Conservation (phyloP, 1,140 invertebrate genomes). For the Drosophila nigrodunni region DNA sequence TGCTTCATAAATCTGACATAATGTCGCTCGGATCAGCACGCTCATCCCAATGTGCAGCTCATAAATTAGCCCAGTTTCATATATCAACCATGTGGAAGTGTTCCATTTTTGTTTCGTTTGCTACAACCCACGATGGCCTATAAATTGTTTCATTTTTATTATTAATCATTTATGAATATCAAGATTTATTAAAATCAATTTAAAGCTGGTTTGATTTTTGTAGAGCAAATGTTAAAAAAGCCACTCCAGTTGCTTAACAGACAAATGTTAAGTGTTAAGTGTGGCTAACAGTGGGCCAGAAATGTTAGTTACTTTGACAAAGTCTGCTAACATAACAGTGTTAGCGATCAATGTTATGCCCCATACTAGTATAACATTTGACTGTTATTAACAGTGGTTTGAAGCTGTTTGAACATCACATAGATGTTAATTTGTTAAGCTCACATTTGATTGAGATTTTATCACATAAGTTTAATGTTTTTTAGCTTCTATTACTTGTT, state of each 20-base stretch:
- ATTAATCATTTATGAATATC: neutral
- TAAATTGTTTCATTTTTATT: slow-evolving; percentile 1
- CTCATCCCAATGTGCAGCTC: slow-evolving; percentile 43
- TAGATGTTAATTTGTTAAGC: neutral
- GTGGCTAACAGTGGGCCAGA: no score
- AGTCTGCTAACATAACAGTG: neutral
- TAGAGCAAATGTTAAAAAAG: neutral
- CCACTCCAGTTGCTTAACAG: neutral
- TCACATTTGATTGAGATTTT: neutral
- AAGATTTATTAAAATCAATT: slow-evolving; percentile 1
- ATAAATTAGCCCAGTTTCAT: slow-evolving; percentile 60
- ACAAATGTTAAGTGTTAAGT: neutral
- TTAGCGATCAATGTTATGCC: neutral
- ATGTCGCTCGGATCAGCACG: slow-evolving; percentile 58
- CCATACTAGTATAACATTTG: neutral
- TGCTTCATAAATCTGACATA: slow-evolving; percentile 69
- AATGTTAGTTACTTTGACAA: neutral
- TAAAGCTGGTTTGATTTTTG: neutral
- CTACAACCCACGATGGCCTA: slow-evolving; percentile 16
- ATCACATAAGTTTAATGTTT: neutral
- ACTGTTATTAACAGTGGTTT: neutral
- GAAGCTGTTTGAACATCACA: neutral
- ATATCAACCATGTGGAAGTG: slow-evolving; percentile 44
- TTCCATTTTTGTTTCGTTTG: neutral
- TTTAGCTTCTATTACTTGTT: neutral